Evolutionary conservation across 2,888 invertebrate genomes (phyloP).

Genomic region (Drosophila pseudotakahashii): DNA sequence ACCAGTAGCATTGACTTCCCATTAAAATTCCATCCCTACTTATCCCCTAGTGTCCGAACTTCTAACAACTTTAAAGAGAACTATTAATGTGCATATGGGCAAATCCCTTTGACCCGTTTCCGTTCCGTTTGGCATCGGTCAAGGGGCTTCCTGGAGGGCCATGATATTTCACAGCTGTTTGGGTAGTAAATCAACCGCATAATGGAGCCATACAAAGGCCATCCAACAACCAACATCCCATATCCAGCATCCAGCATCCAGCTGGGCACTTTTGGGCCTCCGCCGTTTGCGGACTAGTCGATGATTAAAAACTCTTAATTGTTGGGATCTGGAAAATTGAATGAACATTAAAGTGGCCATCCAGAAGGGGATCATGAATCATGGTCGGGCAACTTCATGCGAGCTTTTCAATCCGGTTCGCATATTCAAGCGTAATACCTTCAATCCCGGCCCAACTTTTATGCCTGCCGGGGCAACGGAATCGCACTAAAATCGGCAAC

Average conservation of each 20-base stretch:
- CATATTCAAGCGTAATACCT: constrained; percentile 69
- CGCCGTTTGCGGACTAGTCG: constrained; percentile 31
- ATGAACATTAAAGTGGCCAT: constrained; percentile 57
- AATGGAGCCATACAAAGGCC: constrained; percentile 55
- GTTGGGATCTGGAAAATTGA: constrained; percentile 51
- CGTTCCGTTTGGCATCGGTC: constrained; percentile 35
- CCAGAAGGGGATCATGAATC: constrained; percentile 50
- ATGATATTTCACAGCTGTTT: constrained; percentile 67
- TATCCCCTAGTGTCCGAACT: constrained; percentile 7
- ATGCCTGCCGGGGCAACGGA: constrained; percentile 33
- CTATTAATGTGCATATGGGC: constrained; percentile 3
- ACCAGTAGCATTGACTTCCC: neutral
- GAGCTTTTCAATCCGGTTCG: constrained; percentile 55
- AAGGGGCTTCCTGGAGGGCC: constrained; percentile 10
- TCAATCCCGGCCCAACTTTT: constrained; percentile 52
- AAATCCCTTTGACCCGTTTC: constrained; percentile 25
- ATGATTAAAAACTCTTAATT: constrained; percentile 70
- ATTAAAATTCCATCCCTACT: constrained; percentile 6
- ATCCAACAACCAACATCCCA: constrained; percentile 23
- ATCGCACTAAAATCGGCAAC: constrained; percentile 52
- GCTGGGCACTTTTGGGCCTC: constrained; percentile 31
- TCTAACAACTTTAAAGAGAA: constrained; percentile 17
- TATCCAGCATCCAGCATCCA: constrained; percentile 24
- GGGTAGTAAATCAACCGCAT: constrained; percentile 71
- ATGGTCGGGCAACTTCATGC: constrained; percentile 38